Conservation (phyloP, 2,797 vertebrate genomes). For the Sebastes ruberrimus region DNA sequence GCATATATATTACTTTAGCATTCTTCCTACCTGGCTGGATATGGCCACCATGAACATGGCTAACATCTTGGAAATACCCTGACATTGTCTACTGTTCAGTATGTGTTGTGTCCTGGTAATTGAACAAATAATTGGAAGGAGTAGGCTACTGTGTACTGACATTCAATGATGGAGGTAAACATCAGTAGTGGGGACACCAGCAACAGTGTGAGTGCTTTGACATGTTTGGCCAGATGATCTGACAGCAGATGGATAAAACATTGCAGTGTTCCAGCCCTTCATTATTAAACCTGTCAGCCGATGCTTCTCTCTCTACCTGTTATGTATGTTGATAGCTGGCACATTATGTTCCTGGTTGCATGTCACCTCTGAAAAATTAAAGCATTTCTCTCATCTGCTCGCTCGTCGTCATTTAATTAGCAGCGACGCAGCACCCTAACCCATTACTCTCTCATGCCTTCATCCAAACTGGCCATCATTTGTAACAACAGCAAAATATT, state of each 20-base stretch:
- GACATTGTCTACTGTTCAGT: not conserved
- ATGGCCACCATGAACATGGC: not conserved
- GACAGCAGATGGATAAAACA: slow-evolving; percentile 69
- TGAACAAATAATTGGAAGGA: slow-evolving; percentile 45
- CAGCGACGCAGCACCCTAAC: slow-evolving; percentile 42
- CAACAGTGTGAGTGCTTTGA: slow-evolving; percentile 37
- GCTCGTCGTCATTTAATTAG: slow-evolving; percentile 76
- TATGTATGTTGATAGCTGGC: slow-evolving; percentile 67
- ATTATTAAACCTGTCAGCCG: slow-evolving; percentile 68
- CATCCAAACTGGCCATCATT: slow-evolving; percentile 51
- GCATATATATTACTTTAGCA: not conserved
- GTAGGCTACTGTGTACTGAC: slow-evolving; percentile 30
- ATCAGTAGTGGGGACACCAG: slow-evolving; percentile 38
- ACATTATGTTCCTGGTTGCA: slow-evolving; percentile 55
- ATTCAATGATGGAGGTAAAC: slow-evolving; percentile 42
- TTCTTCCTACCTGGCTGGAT: not conserved
- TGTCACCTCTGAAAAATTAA: slow-evolving; percentile 76
- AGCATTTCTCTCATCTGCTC: slow-evolving; percentile 65
- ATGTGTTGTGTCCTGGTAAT: slow-evolving; percentile 25
- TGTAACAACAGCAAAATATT: slow-evolving; percentile 50
- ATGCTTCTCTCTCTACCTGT: slow-evolving; percentile 52
- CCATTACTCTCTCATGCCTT: slow-evolving; percentile 59
- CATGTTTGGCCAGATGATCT: slow-evolving; percentile 55
- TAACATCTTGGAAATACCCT: not conserved
- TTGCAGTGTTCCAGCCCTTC: slow-evolving; percentile 44